Evolutionary conservation across 2,113 vertebrate genomes (phyloP), one percentile per base, ranked within the genome.

Genomic region (Corynorhinus townsendii): DNA sequence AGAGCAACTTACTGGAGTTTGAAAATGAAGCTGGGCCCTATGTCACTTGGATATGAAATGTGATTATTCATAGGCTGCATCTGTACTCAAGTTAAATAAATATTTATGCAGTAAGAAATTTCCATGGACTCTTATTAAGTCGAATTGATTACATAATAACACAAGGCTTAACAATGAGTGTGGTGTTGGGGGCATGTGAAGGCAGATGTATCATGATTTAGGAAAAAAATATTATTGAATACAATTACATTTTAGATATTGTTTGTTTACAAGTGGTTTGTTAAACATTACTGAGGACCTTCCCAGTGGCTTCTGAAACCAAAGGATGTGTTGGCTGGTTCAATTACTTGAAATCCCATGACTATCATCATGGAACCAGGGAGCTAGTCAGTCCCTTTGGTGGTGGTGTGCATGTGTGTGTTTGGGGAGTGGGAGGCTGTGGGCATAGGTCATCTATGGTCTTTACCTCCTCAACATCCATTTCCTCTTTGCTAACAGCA

Each of bases 41-140:
- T 95, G 91, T 86, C 73, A 72, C 62, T 90, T 81, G 76, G 82
- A 93, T 81, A 56, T 75, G 40, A 86, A 91, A 87, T 76, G 43
- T 86, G 87, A 75, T 86, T 86, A 64, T 83, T 91, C 30, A 71
- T 14, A 22, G 38, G 49, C 8, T 4, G 30, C 20, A 73, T 75
- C 82, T 72, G 4, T 17, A 76, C 12, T 49, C 59, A 59, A 83
- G 56, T 75, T 91, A 47, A 96, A 93, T 90, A 52, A 81, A 88
- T 83, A 71, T 15, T 59, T 38, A 24, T 30, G 22, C 28, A 62
- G 47, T 3, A 73, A 93, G 45, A 30, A 86, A 52, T 87, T 80
- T 71, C 71, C 87, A 83, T 47, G 26, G 43, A 40, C 10, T 35
- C 26, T 79, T 71, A 54, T 19, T 38, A 85, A 79, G 54, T 89